Base-by-base conservation (phyloP, 2,113 vertebrate species). In the Rhegmatorhina hoffmannsi region DNA sequence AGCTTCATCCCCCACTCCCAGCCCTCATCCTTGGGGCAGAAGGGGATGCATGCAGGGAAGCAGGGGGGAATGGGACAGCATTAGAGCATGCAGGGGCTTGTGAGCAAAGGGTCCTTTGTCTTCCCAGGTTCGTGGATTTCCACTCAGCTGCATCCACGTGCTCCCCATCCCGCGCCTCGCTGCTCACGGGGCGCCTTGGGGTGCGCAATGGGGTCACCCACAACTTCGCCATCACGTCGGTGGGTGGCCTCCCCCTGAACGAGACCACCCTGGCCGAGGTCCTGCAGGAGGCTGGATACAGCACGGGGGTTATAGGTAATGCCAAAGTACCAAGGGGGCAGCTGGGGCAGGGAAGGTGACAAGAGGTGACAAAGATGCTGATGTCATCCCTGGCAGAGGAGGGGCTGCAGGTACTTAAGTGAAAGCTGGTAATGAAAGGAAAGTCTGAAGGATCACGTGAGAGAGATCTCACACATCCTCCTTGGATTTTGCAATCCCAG, bases 81-180 rank as follows among this genome's bases (percentile, higher is more conserved):
- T 19, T 17, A 6, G 18, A 26, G 29, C 21, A 0, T 3, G 0
- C 15, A 5, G 18, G 7, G 1, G 4, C 2, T 56, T 4, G 6
- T 2, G 8, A 88, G 10, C 7, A 3, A 78, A 59, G 23, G 9
- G 1, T 18, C 16, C 43, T 49, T 58, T 52, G 17, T 1, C 72
- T 3, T 7, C 33, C 18, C 90, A 99, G 99, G 91, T 98, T 99
- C 5, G 98, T 98, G 90, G 99, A 99, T 84, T 99, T 99, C 94
- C 99, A 99, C 58, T 98, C 99, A 0, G 98, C 99, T 0, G 99
- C 99, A 1, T 99, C 99, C 33, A 99, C 99, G 23, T 99, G 99
- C 95, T 99, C 99, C 0, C 99, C 99, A 0, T 99, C 99, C 44
- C 98, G 99, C 0, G 99, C 99, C 34, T 98, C 99, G 19, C 96